Evolutionary conservation across 2,888 invertebrate species (phyloP).

Genomic region (Nebria salina): DNA sequence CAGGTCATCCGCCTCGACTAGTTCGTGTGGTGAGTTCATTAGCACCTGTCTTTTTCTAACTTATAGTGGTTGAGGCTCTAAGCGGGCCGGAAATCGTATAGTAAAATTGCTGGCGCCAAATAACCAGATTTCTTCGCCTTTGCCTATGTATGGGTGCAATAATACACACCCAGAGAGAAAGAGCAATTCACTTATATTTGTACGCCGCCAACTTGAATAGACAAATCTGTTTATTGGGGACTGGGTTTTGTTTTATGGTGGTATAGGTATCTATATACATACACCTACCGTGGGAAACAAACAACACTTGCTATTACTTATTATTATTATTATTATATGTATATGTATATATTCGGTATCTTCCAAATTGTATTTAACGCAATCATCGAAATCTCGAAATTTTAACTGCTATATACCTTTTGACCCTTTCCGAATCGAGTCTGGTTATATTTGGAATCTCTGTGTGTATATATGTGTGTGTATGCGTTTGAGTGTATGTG

Average conservation of each 20-base stretch:
- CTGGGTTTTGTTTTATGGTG: neutral
- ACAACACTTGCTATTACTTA: neutral
- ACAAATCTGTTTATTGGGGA: neutral
- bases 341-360: neutral
- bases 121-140: neutral
- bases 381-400: neutral
- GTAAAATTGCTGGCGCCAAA: neutral
- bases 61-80: neutral
- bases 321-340: neutral
- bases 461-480: too few species aligned
- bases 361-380: neutral
- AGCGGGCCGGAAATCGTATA: neutral
- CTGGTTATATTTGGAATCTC: too few species aligned
- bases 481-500: too few species aligned
- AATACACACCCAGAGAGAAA: neutral
- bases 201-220: neutral
- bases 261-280: neutral
- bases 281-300: neutral
- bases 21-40: neutral
- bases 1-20: neutral
- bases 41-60: neutral
- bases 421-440: too few species aligned
- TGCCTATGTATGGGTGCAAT: neutral
- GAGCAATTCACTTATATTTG: neutral
- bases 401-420: too few species aligned